phyloP scores from a whole-genome alignment of 2,888 invertebrate genomes.

The Drosophila emarginata region DNA sequence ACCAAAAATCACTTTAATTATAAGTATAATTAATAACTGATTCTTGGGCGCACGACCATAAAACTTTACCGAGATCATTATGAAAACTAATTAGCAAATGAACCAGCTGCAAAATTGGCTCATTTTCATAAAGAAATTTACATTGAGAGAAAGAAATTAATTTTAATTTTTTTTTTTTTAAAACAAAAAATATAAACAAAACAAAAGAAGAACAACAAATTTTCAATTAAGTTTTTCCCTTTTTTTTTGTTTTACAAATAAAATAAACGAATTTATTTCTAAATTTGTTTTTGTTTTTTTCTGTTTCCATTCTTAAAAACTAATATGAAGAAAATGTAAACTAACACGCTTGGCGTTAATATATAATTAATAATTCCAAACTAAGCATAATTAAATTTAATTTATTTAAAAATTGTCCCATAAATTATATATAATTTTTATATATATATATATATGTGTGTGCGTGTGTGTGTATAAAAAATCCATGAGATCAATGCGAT shows the following conservation, averaged over 20 bases:
- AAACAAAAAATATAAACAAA: slow-evolving; percentile 26
- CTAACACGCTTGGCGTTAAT: slow-evolving; percentile 71
- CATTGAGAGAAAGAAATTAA: slow-evolving; percentile 6
- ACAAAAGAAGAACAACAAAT: neutral
- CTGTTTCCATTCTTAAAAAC: slow-evolving; percentile 2
- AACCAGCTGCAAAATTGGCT: slow-evolving; percentile 47
- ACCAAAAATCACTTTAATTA: slow-evolving; percentile 47
- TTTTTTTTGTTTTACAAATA: neutral
- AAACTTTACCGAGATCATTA: slow-evolving; percentile 81
- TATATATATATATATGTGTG: slow-evolving; percentile 28
- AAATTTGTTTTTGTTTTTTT: neutral
- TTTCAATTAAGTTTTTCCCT: slow-evolving; percentile 4
- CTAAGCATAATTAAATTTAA: slow-evolving; percentile 10
- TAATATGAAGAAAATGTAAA: slow-evolving; percentile 32
- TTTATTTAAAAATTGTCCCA: slow-evolving; percentile 7
- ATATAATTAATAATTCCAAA: slow-evolving; percentile 45
- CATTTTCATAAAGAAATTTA: slow-evolving; percentile 37
- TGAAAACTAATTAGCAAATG: slow-evolving; percentile 80
- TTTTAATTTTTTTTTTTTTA: slow-evolving; percentile 20
- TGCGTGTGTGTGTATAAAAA: slow-evolving; percentile 64
- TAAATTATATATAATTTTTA: slow-evolving; percentile 13
- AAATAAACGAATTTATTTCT: slow-evolving; percentile 2
- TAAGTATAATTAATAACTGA: slow-evolving; percentile 28
- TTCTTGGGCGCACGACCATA: slow-evolving; percentile 68
- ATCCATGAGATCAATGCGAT: slow-evolving; percentile 82